Percentiles rank a stretch among this genome's conserved stretches.
These are phyloP conservation scores for Caranx ignobilis DNA, from an alignment of 2,113 vertebrate species.

Conservation along the genomic window DNA sequence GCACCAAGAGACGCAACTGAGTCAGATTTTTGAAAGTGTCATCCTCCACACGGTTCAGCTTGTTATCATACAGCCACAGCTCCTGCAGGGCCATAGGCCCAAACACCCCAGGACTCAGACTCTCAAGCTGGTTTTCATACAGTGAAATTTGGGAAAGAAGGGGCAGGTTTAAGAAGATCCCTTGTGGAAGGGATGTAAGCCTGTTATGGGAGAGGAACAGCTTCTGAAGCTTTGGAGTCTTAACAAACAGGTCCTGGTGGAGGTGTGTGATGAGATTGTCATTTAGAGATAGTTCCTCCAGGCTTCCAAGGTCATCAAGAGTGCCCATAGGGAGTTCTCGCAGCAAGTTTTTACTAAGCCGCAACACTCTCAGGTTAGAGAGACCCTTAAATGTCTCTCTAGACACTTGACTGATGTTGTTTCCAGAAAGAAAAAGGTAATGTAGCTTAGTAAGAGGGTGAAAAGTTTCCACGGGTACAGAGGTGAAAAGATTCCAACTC, in stretches of 20 bases:
- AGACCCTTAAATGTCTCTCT: slow-evolving; percentile 85
- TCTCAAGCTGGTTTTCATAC: slow-evolving; percentile 87
- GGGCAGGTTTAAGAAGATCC: slow-evolving; percentile 87
- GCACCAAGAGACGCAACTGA: slow-evolving; percentile 86
- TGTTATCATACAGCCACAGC: slow-evolving; percentile 94
- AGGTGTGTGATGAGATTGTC: slow-evolving; percentile 88
- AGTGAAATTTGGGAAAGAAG: slow-evolving; percentile 88
- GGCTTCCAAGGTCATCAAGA: slow-evolving; percentile 84
- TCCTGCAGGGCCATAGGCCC: slow-evolving; percentile 86
- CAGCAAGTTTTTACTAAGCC: slow-evolving; percentile 89
- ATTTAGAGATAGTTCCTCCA: slow-evolving; percentile 89
- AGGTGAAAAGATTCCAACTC: slow-evolving; percentile 70
- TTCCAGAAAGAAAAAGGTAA: slow-evolving; percentile 87
- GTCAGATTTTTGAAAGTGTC: slow-evolving; percentile 88
- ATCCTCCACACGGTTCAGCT: slow-evolving; percentile 83
- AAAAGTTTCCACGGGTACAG: slow-evolving; percentile 70
- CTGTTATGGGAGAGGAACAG: slow-evolving; percentile 92
- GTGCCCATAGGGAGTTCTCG: slow-evolving; percentile 80
- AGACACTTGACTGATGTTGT: slow-evolving; percentile 83
- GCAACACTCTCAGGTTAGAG: slow-evolving; percentile 83
- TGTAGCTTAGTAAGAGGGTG: slow-evolving; percentile 71
- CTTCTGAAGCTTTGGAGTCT: slow-evolving; percentile 86
- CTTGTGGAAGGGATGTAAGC: slow-evolving; percentile 84
- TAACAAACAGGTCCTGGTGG: slow-evolving; percentile 84
- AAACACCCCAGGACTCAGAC: slow-evolving; percentile 84